Base-by-base conservation (phyloP, 2,888 invertebrate species). In the Aethes cnicana region DNA sequence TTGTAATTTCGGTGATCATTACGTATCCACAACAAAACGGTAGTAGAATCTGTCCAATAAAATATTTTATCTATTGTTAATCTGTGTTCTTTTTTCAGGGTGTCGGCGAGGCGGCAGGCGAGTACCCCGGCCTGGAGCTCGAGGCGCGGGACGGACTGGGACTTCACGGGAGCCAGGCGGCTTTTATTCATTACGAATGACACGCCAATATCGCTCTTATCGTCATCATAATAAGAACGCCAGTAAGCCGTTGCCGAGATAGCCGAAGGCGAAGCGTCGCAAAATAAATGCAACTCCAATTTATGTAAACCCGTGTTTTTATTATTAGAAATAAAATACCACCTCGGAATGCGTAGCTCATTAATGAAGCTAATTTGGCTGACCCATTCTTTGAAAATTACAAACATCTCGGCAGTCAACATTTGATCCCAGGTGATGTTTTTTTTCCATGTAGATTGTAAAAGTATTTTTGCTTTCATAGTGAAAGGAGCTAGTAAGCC, bases 91-190 rank as follows among this genome's bases (percentile, higher is more conserved):
- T 32, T 11, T 43, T 41, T 46, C n/a, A 53, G 39, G 9, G 47
- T 50, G 21, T 47, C 9, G 2, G 50, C 56, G n/a, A 53, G 44
- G n/a, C 49, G 41, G 23, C 42, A 39, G n/a, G 46, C 56, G 21
- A 56, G 9, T 2, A 56, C 32, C 0, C 49, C 56, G 0, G 48
- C 52, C 20, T 56, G 55, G 4, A 55, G 25, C 18, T 53, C 52
- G 1, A 55, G 18, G 7, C 47, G 23, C 5, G 23, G 23, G 2
- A 23, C 8, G 8, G 23, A 23, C 7, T 8, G 7, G 8, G 7
- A 23, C 7, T 23, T 23, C 7, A 23, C 23, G 7, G 23, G 23
- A 2, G 23, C 23, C 23, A 5, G 8, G 8, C 23, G 23, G 8
- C 28, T 28, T 28, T 28, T 9, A 9, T 11, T 28, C 28, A 28